Percentiles rank a stretch among this genome's conserved stretches.
Evolutionary conservation across 2,113 vertebrate genomes (phyloP).

Genomic region (Ovis canadensis): DNA sequence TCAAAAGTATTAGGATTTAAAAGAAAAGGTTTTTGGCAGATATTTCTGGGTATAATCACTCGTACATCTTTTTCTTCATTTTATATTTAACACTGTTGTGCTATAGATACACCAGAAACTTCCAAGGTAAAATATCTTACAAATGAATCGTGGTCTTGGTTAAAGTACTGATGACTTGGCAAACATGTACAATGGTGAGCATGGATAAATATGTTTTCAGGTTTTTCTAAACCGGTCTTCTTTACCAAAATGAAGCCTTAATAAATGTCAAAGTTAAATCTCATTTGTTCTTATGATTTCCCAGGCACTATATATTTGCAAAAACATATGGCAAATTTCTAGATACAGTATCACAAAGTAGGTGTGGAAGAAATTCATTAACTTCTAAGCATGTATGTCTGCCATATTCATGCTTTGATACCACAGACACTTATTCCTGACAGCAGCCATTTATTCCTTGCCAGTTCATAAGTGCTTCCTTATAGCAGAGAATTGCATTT

Average conservation of each 20-base stretch:
- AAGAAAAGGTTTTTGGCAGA: background rate
- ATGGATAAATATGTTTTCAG: background rate
- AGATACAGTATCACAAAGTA: slow-evolving; percentile 69
- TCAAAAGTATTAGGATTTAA: background rate
- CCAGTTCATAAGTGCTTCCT: slow-evolving; percentile 76
- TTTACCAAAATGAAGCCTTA: slow-evolving; percentile 46
- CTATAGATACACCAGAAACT: background rate
- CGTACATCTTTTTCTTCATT: background rate
- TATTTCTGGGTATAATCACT: background rate
- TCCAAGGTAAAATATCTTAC: background rate
- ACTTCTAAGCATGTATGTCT: slow-evolving; percentile 69
- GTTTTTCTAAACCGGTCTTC: background rate
- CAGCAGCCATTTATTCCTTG: slow-evolving; percentile 74
- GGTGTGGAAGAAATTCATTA: slow-evolving; percentile 76
- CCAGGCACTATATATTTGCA: slow-evolving; percentile 54
- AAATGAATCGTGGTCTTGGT: background rate
- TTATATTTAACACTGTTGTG: background rate
- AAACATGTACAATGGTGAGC: background rate
- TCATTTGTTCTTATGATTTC: slow-evolving; percentile 37
- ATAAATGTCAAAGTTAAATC: slow-evolving; percentile 60
- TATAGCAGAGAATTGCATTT: slow-evolving; percentile 70
- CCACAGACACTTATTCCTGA: slow-evolving; percentile 69
- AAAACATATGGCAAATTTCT: slow-evolving; percentile 71
- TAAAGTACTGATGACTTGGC: background rate
- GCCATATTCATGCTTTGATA: slow-evolving; percentile 73